phyloP scores from a whole-genome alignment of 1,140 invertebrate genomes.

The Drosophila willistoni region DNA sequence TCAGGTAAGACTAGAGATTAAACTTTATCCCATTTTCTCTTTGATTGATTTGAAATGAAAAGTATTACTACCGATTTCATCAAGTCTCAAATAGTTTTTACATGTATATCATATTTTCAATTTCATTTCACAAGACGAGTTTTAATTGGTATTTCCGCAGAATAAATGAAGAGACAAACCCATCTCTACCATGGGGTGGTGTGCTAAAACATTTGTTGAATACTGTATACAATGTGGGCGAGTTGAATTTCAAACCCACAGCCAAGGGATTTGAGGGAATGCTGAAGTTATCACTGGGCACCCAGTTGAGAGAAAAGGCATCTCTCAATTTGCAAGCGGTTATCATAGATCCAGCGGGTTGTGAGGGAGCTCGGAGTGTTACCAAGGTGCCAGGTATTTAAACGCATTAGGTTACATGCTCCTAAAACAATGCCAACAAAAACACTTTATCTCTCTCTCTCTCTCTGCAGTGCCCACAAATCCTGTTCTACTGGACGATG shows the following conservation, averaged over 20 bases:
- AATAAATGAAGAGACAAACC: conserved; percentile 74
- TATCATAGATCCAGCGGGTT: conserved; percentile 58
- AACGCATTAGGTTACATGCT: not conserved
- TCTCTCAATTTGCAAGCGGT: conserved; percentile 69
- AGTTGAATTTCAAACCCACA: conserved; percentile 52
- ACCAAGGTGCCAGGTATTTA: conserved; percentile 60
- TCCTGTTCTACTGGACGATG: conserved; percentile 38
- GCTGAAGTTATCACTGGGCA: conserved; percentile 44
- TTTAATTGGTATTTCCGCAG: conserved; percentile 34
- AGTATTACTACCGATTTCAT: too few species aligned
- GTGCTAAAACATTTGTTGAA: conserved; percentile 60
- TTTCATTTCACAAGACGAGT: not conserved
- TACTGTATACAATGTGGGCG: conserved; percentile 51
- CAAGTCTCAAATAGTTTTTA: too few species aligned
- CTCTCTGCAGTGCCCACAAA: conserved; percentile 48
- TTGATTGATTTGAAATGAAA: too few species aligned
- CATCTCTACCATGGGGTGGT: conserved; percentile 73
- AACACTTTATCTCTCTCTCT: not conserved
- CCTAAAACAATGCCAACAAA: not conserved
- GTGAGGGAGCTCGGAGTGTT: conserved; percentile 58
- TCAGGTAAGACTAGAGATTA: conserved; percentile 50
- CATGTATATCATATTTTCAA: too few species aligned
- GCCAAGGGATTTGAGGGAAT: conserved; percentile 53
- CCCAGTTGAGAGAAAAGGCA: conserved; percentile 66
- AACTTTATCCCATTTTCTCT: too few species aligned